Base-by-base conservation (phyloP, 2,888 invertebrate genomes). In the Zaprionus obscuricornis region DNA sequence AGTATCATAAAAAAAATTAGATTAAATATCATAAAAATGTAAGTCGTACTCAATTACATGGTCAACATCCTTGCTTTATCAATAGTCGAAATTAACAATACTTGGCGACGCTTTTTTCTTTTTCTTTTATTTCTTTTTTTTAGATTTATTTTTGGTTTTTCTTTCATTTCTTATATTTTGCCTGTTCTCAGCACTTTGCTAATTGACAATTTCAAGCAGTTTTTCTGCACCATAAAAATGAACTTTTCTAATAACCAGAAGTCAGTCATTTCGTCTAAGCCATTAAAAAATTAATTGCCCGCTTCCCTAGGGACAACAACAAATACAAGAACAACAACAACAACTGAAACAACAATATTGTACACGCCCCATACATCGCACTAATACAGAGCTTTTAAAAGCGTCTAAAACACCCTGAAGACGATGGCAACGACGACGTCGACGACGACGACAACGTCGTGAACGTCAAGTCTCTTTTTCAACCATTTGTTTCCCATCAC, bases 231-330 rank as follows among this genome's bases (percentile, higher is more conserved):
- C 54, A 65, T 56, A 49, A 67, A 73, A 60, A 54, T 57, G 71
- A 83, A 77, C 46, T 66, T 75, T 72, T 50, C 69, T 79, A 67
- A 74, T 77, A 83, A 64, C 77, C 79, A 60, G 55, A 82, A 78
- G 58, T 72, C 79, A 74, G 67, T 82, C 78, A 82, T 65, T 84
- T 67, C 58, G 82, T 74, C 75, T 84, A 64, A 78, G 79, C 82
- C 78, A 79, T 78, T 82, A 82, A 81, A 84, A 85, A 82, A 82
- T 82, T 84, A 84, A 79, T 84, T 79, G 82, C 69, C 75, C 45
- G 59, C 62, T 74, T 72, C 66, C 73, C 71, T 59, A 31, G 66
- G 72, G 69, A 69, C 66, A 36, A 29, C 36, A 17, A 26, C 39
- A 17, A 27, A 49, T 39, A 40, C 22, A 36, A 34, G 33, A 40